Percentiles rank a stretch among this genome's conserved stretches.
Evolutionary conservation across 2,113 vertebrate genomes (phyloP).

Genomic region (Carlito syrichta): DNA sequence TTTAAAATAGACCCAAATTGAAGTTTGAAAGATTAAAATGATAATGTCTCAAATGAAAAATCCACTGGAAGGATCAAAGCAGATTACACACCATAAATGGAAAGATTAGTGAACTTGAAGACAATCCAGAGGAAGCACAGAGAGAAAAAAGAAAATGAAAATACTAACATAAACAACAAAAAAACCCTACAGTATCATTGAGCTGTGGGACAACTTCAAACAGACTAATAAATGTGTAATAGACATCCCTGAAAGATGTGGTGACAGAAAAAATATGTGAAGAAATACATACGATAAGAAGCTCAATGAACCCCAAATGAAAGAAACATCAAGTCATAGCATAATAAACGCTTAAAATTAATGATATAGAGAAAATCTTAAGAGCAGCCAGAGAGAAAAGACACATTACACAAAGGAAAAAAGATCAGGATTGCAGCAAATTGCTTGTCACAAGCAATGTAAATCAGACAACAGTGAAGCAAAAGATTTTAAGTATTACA

Average conservation of each 20-base stretch:
- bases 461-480: background rate
- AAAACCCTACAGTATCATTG: no score
- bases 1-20: no score
- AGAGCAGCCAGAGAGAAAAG: background rate
- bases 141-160: background rate
- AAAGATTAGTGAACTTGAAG: background rate
- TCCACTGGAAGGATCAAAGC: background rate
- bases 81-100: background rate
- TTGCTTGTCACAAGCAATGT: background rate
- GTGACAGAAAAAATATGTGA: background rate
- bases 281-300: background rate
- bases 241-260: background rate
- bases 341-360: background rate
- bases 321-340: background rate
- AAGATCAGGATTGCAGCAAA: background rate
- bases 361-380: background rate
- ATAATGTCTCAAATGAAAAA: no score
- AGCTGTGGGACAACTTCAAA: background rate
- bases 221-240: background rate
- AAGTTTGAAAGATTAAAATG: no score
- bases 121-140: background rate
- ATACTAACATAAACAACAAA: background rate
- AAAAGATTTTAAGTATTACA: background rate
- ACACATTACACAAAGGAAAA: background rate
- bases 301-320: background rate